Evolutionary conservation across 2,888 invertebrate species (phyloP).

Genomic region (Sinotaia quadrata): DNA sequence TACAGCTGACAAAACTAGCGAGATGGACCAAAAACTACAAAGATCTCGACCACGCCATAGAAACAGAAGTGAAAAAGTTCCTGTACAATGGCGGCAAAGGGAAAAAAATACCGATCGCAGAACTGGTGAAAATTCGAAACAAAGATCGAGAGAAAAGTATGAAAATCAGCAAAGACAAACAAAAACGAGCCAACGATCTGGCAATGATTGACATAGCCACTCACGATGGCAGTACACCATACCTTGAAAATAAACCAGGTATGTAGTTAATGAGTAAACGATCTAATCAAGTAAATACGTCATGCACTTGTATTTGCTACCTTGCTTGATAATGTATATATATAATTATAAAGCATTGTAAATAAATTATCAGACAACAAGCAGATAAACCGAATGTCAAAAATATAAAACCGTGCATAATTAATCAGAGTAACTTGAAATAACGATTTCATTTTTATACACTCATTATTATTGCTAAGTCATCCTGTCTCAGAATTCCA

Average conservation of each 20-base stretch:
- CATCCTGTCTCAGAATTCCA: no score
- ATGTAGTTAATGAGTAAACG: no score
- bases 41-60: slow-evolving; percentile 92
- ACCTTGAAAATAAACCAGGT: slow-evolving; percentile 55
- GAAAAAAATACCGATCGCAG: slow-evolving; percentile 89
- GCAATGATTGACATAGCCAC: slow-evolving; percentile 64
- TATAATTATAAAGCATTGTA: no score
- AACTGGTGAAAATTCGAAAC: slow-evolving; percentile 82
- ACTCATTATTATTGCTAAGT: no score
- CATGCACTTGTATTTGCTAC: no score
- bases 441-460: no score
- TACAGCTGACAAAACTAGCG: slow-evolving; percentile 67
- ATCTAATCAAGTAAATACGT: not conserved
- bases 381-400: no score
- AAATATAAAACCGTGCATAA: no score
- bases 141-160: slow-evolving; percentile 45
- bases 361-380: no score
- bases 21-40: slow-evolving; percentile 62
- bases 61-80: slow-evolving; percentile 89
- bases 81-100: slow-evolving; percentile 95
- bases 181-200: slow-evolving; percentile 51
- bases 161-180: slow-evolving; percentile 43
- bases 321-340: no score
- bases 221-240: slow-evolving; percentile 52
- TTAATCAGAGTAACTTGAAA: no score